A percentile compares a stretch with the other conserved stretches of the same genome.
Conservation (phyloP, 2,113 vertebrate species). For the Noturus placidus region DNA sequence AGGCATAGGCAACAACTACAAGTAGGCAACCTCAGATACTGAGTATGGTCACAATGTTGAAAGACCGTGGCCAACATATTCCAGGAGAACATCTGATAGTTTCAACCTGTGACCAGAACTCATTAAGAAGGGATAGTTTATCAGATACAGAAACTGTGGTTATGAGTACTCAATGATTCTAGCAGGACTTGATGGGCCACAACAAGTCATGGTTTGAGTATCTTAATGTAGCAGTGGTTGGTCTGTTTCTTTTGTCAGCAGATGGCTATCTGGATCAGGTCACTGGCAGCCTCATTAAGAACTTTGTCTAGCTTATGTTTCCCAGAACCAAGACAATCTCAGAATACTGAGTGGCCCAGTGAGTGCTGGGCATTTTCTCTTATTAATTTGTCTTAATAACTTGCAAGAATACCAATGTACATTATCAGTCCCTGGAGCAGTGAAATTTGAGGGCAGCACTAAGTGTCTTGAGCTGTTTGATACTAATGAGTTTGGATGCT, state of each 20-base stretch:
- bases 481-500: background rate
- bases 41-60: background rate
- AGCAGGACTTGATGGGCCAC: background rate
- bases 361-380: background rate
- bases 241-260: background rate
- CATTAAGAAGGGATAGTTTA: background rate
- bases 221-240: background rate
- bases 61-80: background rate
- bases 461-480: background rate
- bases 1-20: background rate
- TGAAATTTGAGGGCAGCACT: background rate
- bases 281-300: background rate
- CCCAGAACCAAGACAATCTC: background rate
- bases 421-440: background rate
- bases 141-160: background rate
- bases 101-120: background rate
- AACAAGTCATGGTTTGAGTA: background rate
- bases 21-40: background rate
- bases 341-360: background rate
- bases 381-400: background rate
- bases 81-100: background rate
- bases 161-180: background rate
- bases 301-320: background rate
- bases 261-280: background rate
- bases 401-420: background rate